Evolutionary conservation across 2,888 invertebrate genomes (phyloP), one percentile per base, ranked within the genome.

Genomic region (Iselma pallidipennis): DNA sequence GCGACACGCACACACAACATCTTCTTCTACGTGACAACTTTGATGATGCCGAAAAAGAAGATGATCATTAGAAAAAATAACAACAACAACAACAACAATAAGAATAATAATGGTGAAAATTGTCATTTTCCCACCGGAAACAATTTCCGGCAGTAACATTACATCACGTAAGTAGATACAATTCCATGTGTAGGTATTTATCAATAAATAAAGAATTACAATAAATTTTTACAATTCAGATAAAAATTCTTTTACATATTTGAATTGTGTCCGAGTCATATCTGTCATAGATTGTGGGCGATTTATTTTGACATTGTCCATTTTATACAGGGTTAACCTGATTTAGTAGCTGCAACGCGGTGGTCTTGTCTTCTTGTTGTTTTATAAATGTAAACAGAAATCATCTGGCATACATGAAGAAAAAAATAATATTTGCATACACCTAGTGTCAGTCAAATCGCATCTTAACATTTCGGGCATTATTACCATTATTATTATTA

Each of bases 1-100:
- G 76, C 76, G 74, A 78, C 78, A 76, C 77, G 77, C 77, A 76
- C 74, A 71, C 75, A 73, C 37, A 16, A 37, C 37, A 37, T 37
- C 37, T 16, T 16, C 74, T 74, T 70, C 72, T 75, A 78, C 78
- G 78, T 78, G 78, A 77, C 71, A 68, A 37, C 77, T 77, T 68
- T 68, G 66, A 68, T 65, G 64, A 67, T 67, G 66, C 66, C 68
- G 69, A 69, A 61, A 63, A 58, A 66, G 70, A 37, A 14, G 16
- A 37, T 37, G 6, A 33, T 16, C 16, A 37, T 37, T 37, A 37
- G 31, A 33, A 33, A 33, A 33, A 33, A 7, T 37, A 37, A 16
- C n/a, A 33, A 37, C 37, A 37, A 37, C 19, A 26, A 26, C 7
- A 26, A 26, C 7, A 26, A 26, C 7, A 4, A 26, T 26, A 26